Conservation (phyloP, 1,140 invertebrate species). For the Bilobella aurantiaca region DNA sequence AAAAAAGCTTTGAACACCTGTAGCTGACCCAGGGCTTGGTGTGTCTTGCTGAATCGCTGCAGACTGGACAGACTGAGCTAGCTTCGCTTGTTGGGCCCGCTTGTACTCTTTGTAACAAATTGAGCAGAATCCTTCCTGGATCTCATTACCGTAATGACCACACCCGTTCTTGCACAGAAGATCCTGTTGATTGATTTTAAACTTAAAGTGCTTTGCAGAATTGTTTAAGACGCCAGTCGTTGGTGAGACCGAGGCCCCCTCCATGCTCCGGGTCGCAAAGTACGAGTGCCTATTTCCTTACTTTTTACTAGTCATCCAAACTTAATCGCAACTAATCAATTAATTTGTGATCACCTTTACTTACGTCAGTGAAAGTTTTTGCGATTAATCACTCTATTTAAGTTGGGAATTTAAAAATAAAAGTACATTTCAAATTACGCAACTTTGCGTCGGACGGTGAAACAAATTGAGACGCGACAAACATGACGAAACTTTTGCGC, state of each 20-base stretch:
- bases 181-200: conserved; percentile 70
- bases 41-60: background rate
- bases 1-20: conserved; percentile 9
- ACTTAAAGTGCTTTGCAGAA: conserved; percentile 39
- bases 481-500: too few species aligned
- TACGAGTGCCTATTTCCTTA: too few species aligned
- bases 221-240: background rate
- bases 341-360: too few species aligned
- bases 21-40: background rate
- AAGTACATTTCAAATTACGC: too few species aligned
- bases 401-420: too few species aligned
- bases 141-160: conserved; percentile 91
- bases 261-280: too few species aligned
- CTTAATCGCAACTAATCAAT: too few species aligned
- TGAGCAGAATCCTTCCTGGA: conserved; percentile 94
- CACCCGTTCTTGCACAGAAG: conserved; percentile 90
- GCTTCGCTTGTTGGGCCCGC: conserved; percentile 5
- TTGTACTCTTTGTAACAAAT: conserved; percentile 54
- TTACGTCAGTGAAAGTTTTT: too few species aligned
- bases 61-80: background rate
- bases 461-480: too few species aligned
- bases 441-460: too few species aligned
- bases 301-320: too few species aligned
- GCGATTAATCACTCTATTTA: too few species aligned
- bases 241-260: background rate